Conservation (phyloP, 2,888 invertebrate genomes). For the Elysia crispata region DNA sequence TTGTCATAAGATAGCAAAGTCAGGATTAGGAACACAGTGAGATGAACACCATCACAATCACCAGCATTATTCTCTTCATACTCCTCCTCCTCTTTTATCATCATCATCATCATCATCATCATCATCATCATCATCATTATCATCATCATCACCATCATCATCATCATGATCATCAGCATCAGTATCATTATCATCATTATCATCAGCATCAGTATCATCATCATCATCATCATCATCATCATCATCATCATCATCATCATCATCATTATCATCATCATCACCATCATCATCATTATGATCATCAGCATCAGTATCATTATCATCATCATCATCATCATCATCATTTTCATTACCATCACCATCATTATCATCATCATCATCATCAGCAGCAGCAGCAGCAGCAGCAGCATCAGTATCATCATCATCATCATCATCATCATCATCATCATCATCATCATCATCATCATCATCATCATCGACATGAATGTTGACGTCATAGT, state of each 20-base stretch:
- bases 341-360: too few relatives aligned
- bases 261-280: too few relatives aligned
- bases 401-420: constrained; percentile 34
- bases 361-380: constrained; percentile 27
- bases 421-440: constrained; percentile 37
- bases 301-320: neutral
- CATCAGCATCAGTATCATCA: constrained; percentile 33
- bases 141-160: too few relatives aligned
- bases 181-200: constrained; percentile 25
- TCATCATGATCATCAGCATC: neutral
- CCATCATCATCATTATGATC: neutral
- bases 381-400: constrained; percentile 29
- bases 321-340: too few relatives aligned
- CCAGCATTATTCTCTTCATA: neutral
- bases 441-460: neutral
- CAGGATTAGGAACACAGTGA: too few relatives aligned
- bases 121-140: constrained; percentile 12
- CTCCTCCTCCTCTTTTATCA: neutral
- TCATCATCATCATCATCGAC: too few relatives aligned
- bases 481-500: too few relatives aligned
- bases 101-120: constrained; percentile 15
- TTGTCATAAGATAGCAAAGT: too few relatives aligned
- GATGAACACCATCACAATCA: neutral
- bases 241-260: constrained; percentile 35
- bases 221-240: constrained; percentile 40